phyloP scores from a whole-genome alignment of 1,140 invertebrate genomes.

The Cydia amplana region DNA sequence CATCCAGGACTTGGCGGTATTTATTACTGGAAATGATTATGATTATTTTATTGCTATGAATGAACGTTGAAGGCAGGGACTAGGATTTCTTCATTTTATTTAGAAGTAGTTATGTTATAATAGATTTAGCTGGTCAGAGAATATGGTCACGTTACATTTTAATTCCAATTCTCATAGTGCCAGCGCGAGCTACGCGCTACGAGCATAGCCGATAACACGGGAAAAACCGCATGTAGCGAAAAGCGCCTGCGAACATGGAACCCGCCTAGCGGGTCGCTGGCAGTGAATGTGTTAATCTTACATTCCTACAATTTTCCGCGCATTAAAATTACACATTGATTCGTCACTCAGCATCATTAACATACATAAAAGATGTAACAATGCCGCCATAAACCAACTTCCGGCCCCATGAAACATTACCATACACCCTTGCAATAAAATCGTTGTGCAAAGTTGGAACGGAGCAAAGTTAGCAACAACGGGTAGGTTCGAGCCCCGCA shows the following conservation, averaged over 20 bases:
- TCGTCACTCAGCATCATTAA: not conserved
- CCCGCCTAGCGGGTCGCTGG: too few species aligned
- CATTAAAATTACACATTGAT: not conserved
- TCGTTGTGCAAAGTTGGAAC: conserved; percentile 23
- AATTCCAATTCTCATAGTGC: too few species aligned
- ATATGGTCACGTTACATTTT: too few species aligned
- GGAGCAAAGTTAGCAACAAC: conserved; percentile 27
- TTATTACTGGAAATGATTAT: not conserved
- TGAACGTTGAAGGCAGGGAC: not conserved
- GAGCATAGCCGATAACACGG: too few species aligned
- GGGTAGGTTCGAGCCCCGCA: conserved; percentile 27
- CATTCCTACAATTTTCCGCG: too few species aligned
- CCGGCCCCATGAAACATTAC: conserved; percentile 6
- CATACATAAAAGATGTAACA: conserved; percentile 5
- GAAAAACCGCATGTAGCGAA: too few species aligned
- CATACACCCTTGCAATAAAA: conserved; percentile 32
- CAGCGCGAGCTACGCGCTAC: too few species aligned
- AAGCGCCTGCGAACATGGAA: too few species aligned
- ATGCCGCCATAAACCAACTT: conserved; percentile 12
- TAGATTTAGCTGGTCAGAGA: not conserved
- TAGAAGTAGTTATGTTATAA: not conserved
- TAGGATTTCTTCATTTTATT: not conserved
- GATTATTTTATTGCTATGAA: not conserved
- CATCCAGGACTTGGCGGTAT: conserved; percentile 2
- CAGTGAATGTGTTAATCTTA: too few species aligned